phyloP scores from a whole-genome alignment of 2,113 vertebrate species.

The Zosterops pallidus region DNA sequence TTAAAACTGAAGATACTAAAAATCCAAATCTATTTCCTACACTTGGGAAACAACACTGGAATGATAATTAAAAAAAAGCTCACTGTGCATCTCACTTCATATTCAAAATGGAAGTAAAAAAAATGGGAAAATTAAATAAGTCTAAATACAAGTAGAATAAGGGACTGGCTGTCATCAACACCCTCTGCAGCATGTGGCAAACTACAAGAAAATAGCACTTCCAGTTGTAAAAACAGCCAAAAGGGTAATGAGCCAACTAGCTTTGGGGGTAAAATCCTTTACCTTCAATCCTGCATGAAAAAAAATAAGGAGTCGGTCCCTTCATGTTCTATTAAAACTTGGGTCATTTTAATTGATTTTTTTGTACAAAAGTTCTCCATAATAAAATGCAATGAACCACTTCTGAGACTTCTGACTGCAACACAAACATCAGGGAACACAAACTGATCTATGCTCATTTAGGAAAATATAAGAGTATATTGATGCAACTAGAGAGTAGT shows the following conservation, averaged over 20 bases:
- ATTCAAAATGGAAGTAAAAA: not conserved
- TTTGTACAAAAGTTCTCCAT: not conserved
- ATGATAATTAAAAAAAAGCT: not conserved
- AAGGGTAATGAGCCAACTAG: not conserved
- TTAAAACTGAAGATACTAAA: not conserved
- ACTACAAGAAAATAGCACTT: not conserved
- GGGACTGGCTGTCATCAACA: not conserved
- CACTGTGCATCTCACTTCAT: not conserved
- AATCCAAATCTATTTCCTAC: not conserved
- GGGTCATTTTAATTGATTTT: not conserved
- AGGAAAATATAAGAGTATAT: slow-evolving; percentile 9
- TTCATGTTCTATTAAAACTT: not conserved
- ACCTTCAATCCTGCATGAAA: not conserved
- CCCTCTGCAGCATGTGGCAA: not conserved
- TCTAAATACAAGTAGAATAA: not conserved
- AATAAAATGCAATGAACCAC: not conserved
- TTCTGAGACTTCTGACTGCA: slow-evolving; percentile 13
- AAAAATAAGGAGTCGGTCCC: not conserved
- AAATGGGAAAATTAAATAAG: not conserved
- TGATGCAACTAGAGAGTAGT: slow-evolving; percentile 17
- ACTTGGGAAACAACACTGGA: not conserved
- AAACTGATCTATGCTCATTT: slow-evolving; percentile 48
- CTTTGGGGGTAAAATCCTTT: not conserved
- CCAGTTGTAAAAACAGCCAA: not conserved
- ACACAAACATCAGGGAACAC: slow-evolving; percentile 23